These are phyloP conservation scores for Sinhomidia bicolor DNA, from an alignment of 2,888 invertebrate species.

Conservation along the genomic window DNA sequence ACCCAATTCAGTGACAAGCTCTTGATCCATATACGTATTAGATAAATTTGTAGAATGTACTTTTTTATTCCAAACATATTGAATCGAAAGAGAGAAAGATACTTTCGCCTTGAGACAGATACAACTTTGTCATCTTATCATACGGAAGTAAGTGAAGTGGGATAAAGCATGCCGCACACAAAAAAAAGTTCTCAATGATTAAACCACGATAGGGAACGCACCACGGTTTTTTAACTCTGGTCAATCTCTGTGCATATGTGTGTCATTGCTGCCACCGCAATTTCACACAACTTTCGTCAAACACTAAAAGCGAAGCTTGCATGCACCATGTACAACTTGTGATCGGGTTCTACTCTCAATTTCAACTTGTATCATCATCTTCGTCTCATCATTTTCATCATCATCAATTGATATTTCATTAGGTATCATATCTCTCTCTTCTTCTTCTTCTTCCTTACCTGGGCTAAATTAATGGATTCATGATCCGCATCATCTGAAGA, in stretches of 20 bases:
- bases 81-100: conserved; percentile 14
- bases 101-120: conserved; percentile 18
- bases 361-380: conserved; percentile 35
- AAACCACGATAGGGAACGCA: conserved; percentile 17
- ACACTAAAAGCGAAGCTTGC: background rate
- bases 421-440: background rate
- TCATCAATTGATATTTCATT: conserved; percentile 10
- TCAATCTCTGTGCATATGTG: background rate
- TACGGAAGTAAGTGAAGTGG: conserved; percentile 52
- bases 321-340: conserved; percentile 53
- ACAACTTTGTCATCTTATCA: background rate
- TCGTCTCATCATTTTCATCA: background rate
- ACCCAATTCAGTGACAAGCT: conserved; percentile 8
- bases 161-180: conserved; percentile 18
- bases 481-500: background rate
- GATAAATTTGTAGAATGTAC: background rate
- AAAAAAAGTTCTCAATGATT: conserved; percentile 35
- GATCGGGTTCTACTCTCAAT: conserved; percentile 42
- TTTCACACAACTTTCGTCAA: background rate
- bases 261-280: background rate
- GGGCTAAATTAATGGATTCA: conserved; percentile 9
- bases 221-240: background rate
- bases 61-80: conserved; percentile 5
- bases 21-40: background rate
- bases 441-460: background rate